Evolutionary conservation across 2,797 vertebrate genomes (phyloP), one percentile per base, ranked within the genome.

Genomic region (Parauchenoglanis ngamensis): DNA sequence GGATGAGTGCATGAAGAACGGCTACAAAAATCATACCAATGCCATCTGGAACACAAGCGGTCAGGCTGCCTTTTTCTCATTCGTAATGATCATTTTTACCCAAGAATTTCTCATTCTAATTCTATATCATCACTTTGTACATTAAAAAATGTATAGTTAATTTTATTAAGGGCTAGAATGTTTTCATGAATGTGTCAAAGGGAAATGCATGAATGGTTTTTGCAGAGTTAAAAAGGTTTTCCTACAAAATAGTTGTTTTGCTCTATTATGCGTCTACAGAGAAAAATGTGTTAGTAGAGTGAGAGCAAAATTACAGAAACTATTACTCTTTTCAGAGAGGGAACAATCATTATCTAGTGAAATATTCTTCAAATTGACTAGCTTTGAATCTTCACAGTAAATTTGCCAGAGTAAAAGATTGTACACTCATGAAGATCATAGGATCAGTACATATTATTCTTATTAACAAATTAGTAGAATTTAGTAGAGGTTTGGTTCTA

Each of bases 41-140:
- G 95, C 95, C 1, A 89, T 94, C 85, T 97, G 97, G 97, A 96
- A 96, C 54, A 97, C 95, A 0, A 98, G 96, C 0, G 96, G 96
- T 96, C 92, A 96, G 96, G n/a, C n/a, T n/a, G 54, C 35, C 17
- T 67, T 19, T 7, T 67, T 7, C 17, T 46, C n/a, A 65, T 5
- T 65, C 13, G 49, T 2, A 11, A 19, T 63, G 3, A 44, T 63
- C 0, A 63, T 28, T n/a, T 13, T 44, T 13, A 40, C 21, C 31
- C 56, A 35, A 3, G 13, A 15, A 54, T 19, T 57, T 57, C 56
- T 57, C 8, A 7, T 44, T 44, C 19, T 15, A 61, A 61, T 80
- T 25, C 11, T 80, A 25, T 2, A 40, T 23, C 2, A 23, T 6
- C 17, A 28, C 23, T 61, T 23, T 17, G 17, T 7, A 61, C 31